These are phyloP conservation scores for Gymnarchus niloticus DNA, from an alignment of 2,113 vertebrate genomes.

Conservation along the genomic window DNA sequence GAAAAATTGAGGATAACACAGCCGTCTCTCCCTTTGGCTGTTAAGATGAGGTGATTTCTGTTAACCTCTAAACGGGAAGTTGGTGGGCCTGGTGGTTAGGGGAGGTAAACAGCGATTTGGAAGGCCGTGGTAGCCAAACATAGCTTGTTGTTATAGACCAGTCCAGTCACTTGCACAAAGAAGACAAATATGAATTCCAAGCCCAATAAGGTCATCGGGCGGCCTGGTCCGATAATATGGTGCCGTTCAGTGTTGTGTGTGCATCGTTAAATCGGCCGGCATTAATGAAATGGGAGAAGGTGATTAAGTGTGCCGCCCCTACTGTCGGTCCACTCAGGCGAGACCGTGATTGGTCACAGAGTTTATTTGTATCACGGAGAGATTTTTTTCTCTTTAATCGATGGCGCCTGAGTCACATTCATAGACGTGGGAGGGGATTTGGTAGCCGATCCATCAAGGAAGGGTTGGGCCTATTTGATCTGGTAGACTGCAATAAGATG, in stretches of 20 bases:
- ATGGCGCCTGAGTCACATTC: background rate
- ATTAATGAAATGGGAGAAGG: conserved; percentile 1
- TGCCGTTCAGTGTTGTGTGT: background rate
- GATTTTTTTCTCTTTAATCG: background rate
- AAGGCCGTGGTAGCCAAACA: background rate
- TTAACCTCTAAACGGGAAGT: too few relatives aligned
- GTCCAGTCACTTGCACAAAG: background rate
- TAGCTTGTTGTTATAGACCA: background rate
- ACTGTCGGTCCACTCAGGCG: background rate
- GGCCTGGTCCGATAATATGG: background rate
- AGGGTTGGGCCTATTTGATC: background rate
- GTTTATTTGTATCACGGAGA: background rate
- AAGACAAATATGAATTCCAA: background rate
- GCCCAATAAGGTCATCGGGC: background rate
- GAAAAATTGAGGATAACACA: background rate
- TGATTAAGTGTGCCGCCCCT: background rate
- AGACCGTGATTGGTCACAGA: background rate
- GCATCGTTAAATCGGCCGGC: background rate
- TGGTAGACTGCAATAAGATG: background rate
- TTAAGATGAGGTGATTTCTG: too few relatives aligned
- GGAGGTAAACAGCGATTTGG: too few relatives aligned
- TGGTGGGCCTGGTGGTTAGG: too few relatives aligned
- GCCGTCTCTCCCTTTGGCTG: background rate
- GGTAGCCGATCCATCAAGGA: background rate
- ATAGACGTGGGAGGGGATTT: background rate